phyloP scores from a whole-genome alignment of 2,888 invertebrate genomes.

The Lymantria monacha region DNA sequence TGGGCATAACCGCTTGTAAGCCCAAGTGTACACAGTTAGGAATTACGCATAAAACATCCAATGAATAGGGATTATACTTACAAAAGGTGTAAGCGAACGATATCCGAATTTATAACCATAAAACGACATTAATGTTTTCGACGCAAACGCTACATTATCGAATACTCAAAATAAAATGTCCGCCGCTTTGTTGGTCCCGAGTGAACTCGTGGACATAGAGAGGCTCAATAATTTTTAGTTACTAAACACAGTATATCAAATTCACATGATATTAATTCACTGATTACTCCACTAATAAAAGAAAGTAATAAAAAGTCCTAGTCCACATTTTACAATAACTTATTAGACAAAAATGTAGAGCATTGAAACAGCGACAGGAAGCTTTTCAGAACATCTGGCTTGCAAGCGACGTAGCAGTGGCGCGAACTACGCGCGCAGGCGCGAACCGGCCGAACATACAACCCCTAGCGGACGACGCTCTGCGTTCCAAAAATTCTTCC shows the following conservation, averaged over 20 bases:
- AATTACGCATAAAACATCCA: slow-evolving; percentile 49
- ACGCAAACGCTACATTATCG: slow-evolving; percentile 82
- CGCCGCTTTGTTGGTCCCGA: slow-evolving; percentile 83
- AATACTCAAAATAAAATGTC: slow-evolving; percentile 83
- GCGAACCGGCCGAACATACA: slow-evolving; percentile 71
- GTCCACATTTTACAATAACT: slow-evolving; percentile 71
- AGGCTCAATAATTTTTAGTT: slow-evolving; percentile 73
- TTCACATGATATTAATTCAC: slow-evolving; percentile 71
- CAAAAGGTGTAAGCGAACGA: slow-evolving; percentile 80
- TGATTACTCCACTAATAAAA: slow-evolving; percentile 63
- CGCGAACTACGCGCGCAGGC: slow-evolving; percentile 82
- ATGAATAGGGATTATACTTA: slow-evolving; percentile 62
- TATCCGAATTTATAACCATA: slow-evolving; percentile 77
- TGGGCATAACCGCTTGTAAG: slow-evolving; percentile 60
- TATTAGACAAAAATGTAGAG: slow-evolving; percentile 66
- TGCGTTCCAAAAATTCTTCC: slow-evolving; percentile 64
- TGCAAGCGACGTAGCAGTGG: slow-evolving; percentile 80
- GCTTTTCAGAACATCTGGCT: slow-evolving; percentile 82
- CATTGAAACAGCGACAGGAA: slow-evolving; percentile 75
- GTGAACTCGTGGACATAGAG: slow-evolving; percentile 82
- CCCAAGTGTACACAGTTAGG: slow-evolving; percentile 45
- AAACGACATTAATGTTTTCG: slow-evolving; percentile 81
- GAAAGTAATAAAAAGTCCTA: slow-evolving; percentile 64
- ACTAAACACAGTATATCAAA: slow-evolving; percentile 60
- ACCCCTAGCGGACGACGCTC: slow-evolving; percentile 75